phyloP scores from a whole-genome alignment of 2,797 vertebrate species.

The Allobates femoralis region DNA sequence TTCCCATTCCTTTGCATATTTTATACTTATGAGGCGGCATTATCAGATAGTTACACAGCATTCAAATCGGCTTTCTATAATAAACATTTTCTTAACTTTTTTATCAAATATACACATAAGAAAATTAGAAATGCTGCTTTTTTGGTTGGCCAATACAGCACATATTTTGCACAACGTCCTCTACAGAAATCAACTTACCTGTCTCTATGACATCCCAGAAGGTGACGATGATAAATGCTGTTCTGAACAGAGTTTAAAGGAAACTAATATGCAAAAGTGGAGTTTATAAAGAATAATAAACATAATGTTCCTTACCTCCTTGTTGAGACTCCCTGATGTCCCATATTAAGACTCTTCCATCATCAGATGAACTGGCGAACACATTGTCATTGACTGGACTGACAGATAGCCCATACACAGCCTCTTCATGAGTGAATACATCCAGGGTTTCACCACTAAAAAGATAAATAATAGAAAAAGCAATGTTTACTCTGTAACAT shows the following conservation, averaged over 20 bases:
- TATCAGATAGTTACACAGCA: no score
- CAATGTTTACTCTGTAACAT: neutral
- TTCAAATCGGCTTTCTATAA: no score
- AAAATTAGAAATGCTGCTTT: no score
- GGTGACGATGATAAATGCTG: neutral
- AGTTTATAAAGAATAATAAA: neutral
- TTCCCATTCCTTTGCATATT: no score
- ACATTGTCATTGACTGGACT: constrained; percentile 98
- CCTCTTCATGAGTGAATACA: constrained; percentile 96
- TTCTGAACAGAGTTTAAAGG: neutral
- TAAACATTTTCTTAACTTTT: no score
- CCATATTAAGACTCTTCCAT: constrained; percentile 97
- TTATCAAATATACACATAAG: no score
- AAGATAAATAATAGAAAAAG: constrained; percentile 42
- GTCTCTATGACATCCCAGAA: no score
- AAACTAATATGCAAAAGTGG: neutral
- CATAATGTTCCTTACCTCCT: constrained; percentile 81
- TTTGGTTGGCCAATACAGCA: no score
- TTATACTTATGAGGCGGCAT: no score
- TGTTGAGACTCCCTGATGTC: constrained; percentile 94
- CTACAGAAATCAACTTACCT: neutral
- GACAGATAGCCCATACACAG: constrained; percentile 95
- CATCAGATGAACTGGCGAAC: constrained; percentile 97
- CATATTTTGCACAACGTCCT: no score
- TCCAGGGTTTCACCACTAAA: constrained; percentile 91